Conservation (phyloP, 2,113 vertebrate genomes). For the Leptobrachium ailaonicum region DNA sequence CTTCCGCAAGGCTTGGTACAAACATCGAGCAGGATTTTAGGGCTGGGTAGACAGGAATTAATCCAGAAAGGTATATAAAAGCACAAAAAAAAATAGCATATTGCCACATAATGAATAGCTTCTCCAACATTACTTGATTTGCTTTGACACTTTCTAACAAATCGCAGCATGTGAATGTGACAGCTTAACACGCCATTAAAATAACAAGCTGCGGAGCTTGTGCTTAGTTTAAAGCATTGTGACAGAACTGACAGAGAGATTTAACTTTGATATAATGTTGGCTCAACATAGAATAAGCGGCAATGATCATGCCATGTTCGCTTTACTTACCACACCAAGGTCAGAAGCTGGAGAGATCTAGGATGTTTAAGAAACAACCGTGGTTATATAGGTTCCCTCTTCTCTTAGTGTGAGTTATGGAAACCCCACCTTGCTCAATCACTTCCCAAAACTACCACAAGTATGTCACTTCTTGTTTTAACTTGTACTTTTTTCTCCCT, state of each 20-base stretch:
- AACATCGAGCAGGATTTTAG: no score
- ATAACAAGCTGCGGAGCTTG: not conserved
- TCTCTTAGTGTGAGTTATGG: not conserved
- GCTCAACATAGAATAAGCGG: not conserved
- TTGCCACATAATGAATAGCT: no score
- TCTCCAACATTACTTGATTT: no score
- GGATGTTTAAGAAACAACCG: not conserved
- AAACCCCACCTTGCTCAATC: conserved; percentile 46
- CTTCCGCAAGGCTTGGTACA: no score
- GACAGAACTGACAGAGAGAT: not conserved
- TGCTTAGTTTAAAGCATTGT: not conserved
- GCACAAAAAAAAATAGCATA: no score
- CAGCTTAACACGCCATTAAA: not conserved
- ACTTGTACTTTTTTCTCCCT: conserved; percentile 8
- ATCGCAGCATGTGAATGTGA: not conserved
- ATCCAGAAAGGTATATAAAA: no score
- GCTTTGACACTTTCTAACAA: no score
- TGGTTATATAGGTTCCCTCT: conserved; percentile 13
- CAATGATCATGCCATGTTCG: not conserved
- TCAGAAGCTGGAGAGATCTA: not conserved
- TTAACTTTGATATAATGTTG: not conserved
- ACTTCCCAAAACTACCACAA: conserved; percentile 19
- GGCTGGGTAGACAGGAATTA: no score
- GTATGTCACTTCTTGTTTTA: conserved; percentile 21
- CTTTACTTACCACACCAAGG: conserved; percentile 12